Evolutionary conservation across 2,113 vertebrate genomes (phyloP).

Genomic region (Phyllostomus discolor): DNA sequence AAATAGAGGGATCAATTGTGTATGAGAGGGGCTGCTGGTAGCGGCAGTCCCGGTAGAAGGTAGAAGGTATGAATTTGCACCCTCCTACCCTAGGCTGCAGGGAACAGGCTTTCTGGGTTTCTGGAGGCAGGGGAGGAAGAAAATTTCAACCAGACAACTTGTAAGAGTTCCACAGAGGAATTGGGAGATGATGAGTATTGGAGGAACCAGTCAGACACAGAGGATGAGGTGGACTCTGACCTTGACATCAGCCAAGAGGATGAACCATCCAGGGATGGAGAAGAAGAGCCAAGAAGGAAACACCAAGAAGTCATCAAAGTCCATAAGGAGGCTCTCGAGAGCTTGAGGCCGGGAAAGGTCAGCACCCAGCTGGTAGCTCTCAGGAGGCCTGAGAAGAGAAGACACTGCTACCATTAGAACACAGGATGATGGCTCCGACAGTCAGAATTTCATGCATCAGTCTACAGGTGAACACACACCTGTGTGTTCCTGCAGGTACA

Average conservation of each 20-base stretch:
- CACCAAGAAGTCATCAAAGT: constrained; percentile 91
- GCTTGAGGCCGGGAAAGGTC: constrained; percentile 85
- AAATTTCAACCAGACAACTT: constrained; percentile 96
- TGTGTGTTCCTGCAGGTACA: constrained; percentile 90
- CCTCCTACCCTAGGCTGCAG: constrained; percentile 85
- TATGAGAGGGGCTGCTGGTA: no score
- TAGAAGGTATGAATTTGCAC: constrained; percentile 83
- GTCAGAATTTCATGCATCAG: constrained; percentile 90
- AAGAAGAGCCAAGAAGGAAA: constrained; percentile 88
- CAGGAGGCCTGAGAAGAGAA: constrained; percentile 86
- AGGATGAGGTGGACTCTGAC: constrained; percentile 94
- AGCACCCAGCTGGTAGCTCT: constrained; percentile 76
- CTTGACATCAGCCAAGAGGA: constrained; percentile 93
- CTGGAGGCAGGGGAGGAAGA: constrained; percentile 93
- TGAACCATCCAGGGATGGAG: constrained; percentile 87
- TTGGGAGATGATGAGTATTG: constrained; percentile 92
- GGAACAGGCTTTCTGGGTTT: constrained; percentile 92
- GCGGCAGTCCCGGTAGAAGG: not conserved
- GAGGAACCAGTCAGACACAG: constrained; percentile 93
- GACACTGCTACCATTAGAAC: constrained; percentile 78
- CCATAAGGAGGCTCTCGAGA: constrained; percentile 92
- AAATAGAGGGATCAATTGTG: not conserved
- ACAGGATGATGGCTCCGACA: constrained; percentile 85
- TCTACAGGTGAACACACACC: constrained; percentile 92
- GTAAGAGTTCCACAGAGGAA: constrained; percentile 95